Conservation (phyloP, 2,113 vertebrate genomes). For the Cebus imitator region DNA sequence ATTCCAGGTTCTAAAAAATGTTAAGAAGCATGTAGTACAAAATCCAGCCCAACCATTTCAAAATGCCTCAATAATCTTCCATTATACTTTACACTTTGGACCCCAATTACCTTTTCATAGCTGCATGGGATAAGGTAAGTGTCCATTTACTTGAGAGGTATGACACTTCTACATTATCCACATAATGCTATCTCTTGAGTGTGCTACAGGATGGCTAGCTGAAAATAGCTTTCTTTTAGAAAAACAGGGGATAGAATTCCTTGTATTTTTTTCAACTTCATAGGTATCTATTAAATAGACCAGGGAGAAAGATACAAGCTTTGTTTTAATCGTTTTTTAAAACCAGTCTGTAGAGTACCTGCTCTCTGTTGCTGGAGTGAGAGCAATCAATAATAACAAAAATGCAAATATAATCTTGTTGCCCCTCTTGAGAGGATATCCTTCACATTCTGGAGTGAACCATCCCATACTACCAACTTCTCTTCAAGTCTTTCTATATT, state of each 20-base stretch:
- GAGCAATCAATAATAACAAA: slow-evolving; percentile 81
- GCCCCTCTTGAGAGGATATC: slow-evolving; percentile 74
- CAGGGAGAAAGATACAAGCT: slow-evolving; percentile 62
- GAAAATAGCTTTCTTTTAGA: slow-evolving; percentile 77
- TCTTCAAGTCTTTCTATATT: slow-evolving; percentile 61
- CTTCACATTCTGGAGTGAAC: slow-evolving; percentile 65
- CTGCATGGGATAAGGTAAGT: slow-evolving; percentile 64
- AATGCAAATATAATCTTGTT: slow-evolving; percentile 78
- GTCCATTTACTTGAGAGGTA: slow-evolving; percentile 60
- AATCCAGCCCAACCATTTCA: background rate
- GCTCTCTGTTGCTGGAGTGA: slow-evolving; percentile 78
- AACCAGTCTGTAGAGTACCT: slow-evolving; percentile 72
- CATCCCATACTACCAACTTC: slow-evolving; percentile 55
- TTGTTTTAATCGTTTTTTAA: slow-evolving; percentile 77
- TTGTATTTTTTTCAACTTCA: slow-evolving; percentile 74
- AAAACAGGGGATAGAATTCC: slow-evolving; percentile 76
- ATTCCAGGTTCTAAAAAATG: slow-evolving; percentile 14
- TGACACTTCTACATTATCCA: slow-evolving; percentile 67
- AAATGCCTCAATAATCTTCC: slow-evolving; percentile 52
- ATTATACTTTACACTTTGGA: slow-evolving; percentile 34
- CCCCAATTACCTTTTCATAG: slow-evolving; percentile 64
- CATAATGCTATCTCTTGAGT: slow-evolving; percentile 41
- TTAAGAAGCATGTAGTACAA: slow-evolving; percentile 7
- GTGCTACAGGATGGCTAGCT: slow-evolving; percentile 67
- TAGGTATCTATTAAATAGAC: slow-evolving; percentile 68